A percentile compares a stretch with the other conserved stretches of the same genome.
Evolutionary conservation across 2,797 vertebrate species (phyloP).

Genomic region (Phataginus tricuspis): DNA sequence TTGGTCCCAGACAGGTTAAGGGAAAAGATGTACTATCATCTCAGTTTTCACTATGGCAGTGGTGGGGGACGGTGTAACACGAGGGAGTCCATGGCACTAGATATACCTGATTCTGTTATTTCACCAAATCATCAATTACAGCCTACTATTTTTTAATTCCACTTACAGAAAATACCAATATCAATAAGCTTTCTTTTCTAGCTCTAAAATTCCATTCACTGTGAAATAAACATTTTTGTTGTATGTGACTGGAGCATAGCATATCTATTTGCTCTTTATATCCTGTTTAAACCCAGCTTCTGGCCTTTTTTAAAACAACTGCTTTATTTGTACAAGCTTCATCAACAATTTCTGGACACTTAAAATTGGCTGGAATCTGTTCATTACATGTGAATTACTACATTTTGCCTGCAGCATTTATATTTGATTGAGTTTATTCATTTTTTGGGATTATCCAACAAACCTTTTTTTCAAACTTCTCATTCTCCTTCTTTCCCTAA

Average conservation of each 20-base stretch:
- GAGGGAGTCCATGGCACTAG: not conserved
- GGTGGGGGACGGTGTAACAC: fast-evolving
- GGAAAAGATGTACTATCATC: not conserved
- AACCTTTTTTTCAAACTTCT: not conserved
- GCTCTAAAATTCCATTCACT: not conserved
- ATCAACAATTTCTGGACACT: not conserved
- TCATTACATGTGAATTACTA: conserved; percentile 29
- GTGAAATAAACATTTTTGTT: not conserved
- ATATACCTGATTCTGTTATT: not conserved
- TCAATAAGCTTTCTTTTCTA: not conserved
- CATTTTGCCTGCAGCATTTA: not conserved
- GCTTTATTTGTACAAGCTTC: not conserved
- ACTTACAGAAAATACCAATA: not conserved
- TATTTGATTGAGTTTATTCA: conserved; percentile 37
- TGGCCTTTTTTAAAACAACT: not conserved
- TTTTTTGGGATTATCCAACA: conserved; percentile 10
- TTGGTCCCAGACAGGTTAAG: not conserved
- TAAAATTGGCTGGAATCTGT: not conserved
- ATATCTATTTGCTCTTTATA: not conserved
- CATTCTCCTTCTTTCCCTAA: not conserved
- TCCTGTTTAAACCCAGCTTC: not conserved
- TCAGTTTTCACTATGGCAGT: not conserved
- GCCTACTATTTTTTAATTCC: not conserved
- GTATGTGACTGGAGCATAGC: not conserved
- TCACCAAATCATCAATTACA: not conserved